Percentiles rank a stretch among this genome's conserved stretches.
These are phyloP conservation scores for Papilio machaon DNA, from an alignment of 1,140 invertebrate species.

Conservation along the genomic window DNA sequence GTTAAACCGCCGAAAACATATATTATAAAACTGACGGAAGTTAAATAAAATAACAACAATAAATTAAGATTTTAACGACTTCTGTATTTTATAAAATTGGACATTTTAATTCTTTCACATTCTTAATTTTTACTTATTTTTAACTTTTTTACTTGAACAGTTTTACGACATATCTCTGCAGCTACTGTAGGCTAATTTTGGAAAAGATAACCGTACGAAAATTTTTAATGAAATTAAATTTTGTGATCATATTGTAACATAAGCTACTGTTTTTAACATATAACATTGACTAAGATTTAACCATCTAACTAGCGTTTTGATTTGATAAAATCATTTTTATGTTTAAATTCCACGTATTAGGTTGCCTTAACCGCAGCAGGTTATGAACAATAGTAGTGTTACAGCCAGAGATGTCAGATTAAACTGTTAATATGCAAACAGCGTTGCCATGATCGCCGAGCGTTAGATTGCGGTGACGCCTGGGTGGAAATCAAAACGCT, in stretches of 20 bases:
- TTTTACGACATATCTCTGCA: too few species aligned
- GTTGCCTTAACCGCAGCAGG: background rate
- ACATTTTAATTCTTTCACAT: background rate
- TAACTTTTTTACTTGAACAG: too few species aligned
- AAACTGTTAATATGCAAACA: conserved; percentile 52
- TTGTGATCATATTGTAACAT: too few species aligned
- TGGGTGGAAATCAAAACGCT: conserved; percentile 21
- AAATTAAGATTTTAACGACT: background rate
- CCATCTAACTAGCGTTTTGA: background rate
- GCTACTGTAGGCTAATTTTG: too few species aligned
- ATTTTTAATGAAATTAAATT: too few species aligned
- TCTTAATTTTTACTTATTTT: background rate
- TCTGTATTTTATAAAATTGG: background rate
- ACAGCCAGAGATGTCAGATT: conserved; percentile 46
- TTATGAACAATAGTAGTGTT: conserved; percentile 42
- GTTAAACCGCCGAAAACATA: conserved; percentile 21
- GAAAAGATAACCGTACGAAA: too few species aligned
- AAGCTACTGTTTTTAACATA: too few species aligned
- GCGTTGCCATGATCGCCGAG: conserved; percentile 33
- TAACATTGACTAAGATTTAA: too few species aligned
- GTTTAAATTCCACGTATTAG: background rate
- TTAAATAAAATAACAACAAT: conserved; percentile 1
- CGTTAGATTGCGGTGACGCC: conserved; percentile 35
- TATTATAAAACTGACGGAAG: conserved; percentile 1
- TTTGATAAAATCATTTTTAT: background rate